Evolutionary conservation across 2,888 invertebrate species (phyloP), one percentile per base, ranked within the genome.

Genomic region (Polylopha cassiicola): DNA sequence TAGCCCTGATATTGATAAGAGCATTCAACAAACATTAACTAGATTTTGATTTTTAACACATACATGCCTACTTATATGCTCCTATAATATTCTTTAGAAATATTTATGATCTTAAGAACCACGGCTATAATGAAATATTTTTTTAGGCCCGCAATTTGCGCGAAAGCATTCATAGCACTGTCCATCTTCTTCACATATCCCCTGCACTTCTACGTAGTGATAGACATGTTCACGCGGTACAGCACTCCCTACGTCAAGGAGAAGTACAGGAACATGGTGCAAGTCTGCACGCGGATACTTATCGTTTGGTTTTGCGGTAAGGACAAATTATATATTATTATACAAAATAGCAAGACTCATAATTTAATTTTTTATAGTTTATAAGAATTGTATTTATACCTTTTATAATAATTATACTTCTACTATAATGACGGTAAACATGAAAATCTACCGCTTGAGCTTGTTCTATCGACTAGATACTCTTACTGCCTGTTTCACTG

Each of bases 131-230:
- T n/a, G n/a, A n/a, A n/a, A n/a, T n/a, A n/a, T n/a, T n/a, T n/a
- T 87, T 87, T 37, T 66, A 93, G 93, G 73, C 79, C 89, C 27
- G 95, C 93, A 3, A 90, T 95, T 62, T 80, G 89, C 7, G 95
- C 95, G 0, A 93, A 95, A 74, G 62, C 91, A 15, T 88, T 95
- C 58, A 97, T 98, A 74, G 92, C 95, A 0, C 47, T 94, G 3
- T 94, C 97, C 0, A 94, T 98, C 44, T 91, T 98, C 51, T 91
- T 98, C 52, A 95, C 97, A 0, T 99, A 95, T 66, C 95, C 95
- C 6, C 87, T 99, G 0, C 98, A 98, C 73, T 95, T 95, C 69
- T 98, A 93, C 72, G 97, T 99, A 0, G 95, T 98, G 1, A 89
- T 94, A 55, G 93, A 95, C 37, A 94, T 97, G 36, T 88, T 96